Conservation (phyloP, 2,888 invertebrate genomes). For the Polia nebulosa region DNA sequence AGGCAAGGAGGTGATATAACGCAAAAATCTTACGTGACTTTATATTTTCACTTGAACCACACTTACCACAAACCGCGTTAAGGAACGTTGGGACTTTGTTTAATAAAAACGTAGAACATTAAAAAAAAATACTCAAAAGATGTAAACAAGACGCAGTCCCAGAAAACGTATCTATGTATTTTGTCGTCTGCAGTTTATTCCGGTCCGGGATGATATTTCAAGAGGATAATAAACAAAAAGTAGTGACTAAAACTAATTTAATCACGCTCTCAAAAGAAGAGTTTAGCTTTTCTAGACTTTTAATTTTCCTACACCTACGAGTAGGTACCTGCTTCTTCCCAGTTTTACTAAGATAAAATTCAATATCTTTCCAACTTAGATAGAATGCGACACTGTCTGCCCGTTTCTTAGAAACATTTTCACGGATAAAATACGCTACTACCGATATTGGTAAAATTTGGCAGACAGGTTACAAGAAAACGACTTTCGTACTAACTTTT, state of each 20-base stretch:
- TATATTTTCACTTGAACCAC: no score
- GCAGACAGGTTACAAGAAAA: slow-evolving; percentile 22
- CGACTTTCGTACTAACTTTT: slow-evolving; percentile 12
- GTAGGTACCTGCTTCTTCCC: background rate
- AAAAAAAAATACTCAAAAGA: no score
- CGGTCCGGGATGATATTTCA: background rate
- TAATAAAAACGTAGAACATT: no score
- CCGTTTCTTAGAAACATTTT: slow-evolving; percentile 28
- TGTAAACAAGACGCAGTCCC: no score
- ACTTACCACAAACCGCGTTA: no score
- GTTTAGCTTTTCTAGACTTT: background rate
- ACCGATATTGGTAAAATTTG: slow-evolving; percentile 42
- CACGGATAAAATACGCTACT: slow-evolving; percentile 37
- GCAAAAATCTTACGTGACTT: no score
- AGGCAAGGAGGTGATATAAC: no score
- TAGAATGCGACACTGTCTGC: slow-evolving; percentile 5
- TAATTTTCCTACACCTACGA: background rate
- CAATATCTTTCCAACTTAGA: slow-evolving; percentile 13
- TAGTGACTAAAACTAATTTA: background rate
- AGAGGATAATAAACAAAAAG: background rate
- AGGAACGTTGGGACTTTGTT: no score
- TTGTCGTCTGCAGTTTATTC: no score
- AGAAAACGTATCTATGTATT: no score
- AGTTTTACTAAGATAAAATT: slow-evolving; percentile 14
- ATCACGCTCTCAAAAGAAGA: no score